These are phyloP conservation scores for Ennomos erosarius DNA, from an alignment of 2,888 invertebrate species.

Conservation along the genomic window DNA sequence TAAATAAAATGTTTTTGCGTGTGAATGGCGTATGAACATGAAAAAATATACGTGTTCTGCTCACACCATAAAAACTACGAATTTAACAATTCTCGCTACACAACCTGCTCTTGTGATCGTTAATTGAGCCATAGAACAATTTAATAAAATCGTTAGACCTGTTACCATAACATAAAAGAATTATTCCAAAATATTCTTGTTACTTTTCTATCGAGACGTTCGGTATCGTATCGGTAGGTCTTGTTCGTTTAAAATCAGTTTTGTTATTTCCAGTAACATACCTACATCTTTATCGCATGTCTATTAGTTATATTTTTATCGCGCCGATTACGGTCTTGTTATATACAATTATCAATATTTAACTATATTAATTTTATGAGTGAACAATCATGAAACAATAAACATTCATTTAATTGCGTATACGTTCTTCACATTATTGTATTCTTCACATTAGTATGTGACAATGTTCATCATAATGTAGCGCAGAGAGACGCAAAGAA, in stretches of 20 bases:
- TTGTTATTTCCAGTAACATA: too few relatives aligned
- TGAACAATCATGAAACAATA: conserved; percentile 19
- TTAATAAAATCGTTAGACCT: conserved; percentile 2
- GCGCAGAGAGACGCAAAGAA: background rate
- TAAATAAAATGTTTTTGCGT: too few relatives aligned
- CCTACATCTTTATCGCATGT: conserved; percentile 8
- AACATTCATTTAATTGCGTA: conserved; percentile 3
- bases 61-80: background rate
- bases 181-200: conserved; percentile 6
- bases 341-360: conserved; percentile 14
- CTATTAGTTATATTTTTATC: conserved; percentile 8
- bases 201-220: conserved; percentile 9
- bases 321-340: conserved; percentile 1
- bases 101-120: background rate
- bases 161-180: conserved; percentile 10
- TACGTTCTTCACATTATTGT: conserved; percentile 1
- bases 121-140: conserved; percentile 5
- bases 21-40: conserved; percentile 3
- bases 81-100: background rate
- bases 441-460: too few relatives aligned
- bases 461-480: conserved; percentile 8
- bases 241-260: too few relatives aligned
- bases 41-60: background rate
- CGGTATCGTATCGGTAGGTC: too few relatives aligned
- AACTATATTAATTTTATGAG: conserved; percentile 8